Percentiles rank a stretch among this genome's conserved stretches.
phyloP scores from a whole-genome alignment of 2,888 invertebrate species.

The Pristionchus exspectatus region DNA sequence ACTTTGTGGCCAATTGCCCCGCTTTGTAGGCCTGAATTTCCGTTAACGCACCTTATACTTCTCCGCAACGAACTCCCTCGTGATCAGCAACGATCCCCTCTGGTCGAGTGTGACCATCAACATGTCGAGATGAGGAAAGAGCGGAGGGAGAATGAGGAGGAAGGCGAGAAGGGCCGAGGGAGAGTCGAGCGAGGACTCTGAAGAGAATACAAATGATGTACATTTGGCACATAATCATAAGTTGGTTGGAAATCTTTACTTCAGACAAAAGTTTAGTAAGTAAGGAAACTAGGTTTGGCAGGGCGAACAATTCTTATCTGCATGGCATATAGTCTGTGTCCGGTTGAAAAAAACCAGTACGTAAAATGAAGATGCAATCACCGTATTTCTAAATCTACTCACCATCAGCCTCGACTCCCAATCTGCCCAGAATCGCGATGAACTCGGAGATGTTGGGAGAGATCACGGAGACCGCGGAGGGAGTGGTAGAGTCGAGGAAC shows the following conservation, averaged over 20 bases:
- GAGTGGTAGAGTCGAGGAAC: constrained; percentile 73
- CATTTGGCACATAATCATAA: not conserved
- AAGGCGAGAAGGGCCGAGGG: not conserved
- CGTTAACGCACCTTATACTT: not conserved
- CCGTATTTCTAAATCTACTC: no score
- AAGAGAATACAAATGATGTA: not conserved
- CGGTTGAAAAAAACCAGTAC: no score
- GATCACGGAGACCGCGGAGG: constrained; percentile 33
- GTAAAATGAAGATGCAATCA: no score
- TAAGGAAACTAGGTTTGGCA: no score
- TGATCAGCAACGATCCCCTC: constrained; percentile 2
- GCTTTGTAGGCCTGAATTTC: no score
- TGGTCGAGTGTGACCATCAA: not conserved
- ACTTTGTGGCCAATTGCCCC: no score
- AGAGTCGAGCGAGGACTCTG: not conserved
- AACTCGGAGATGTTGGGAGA: constrained; percentile 60
- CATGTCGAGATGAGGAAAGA: not conserved
- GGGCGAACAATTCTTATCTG: not conserved
- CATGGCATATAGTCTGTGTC: no score
- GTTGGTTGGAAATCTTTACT: no score
- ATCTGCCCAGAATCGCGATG: not conserved
- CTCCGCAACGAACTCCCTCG: not conserved
- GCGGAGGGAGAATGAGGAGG: not conserved
- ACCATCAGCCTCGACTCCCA: constrained; percentile 1
- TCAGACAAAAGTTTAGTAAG: no score